Evolutionary conservation across 2,113 vertebrate genomes (phyloP).

Genomic region (Bambusicola thoracicus): DNA sequence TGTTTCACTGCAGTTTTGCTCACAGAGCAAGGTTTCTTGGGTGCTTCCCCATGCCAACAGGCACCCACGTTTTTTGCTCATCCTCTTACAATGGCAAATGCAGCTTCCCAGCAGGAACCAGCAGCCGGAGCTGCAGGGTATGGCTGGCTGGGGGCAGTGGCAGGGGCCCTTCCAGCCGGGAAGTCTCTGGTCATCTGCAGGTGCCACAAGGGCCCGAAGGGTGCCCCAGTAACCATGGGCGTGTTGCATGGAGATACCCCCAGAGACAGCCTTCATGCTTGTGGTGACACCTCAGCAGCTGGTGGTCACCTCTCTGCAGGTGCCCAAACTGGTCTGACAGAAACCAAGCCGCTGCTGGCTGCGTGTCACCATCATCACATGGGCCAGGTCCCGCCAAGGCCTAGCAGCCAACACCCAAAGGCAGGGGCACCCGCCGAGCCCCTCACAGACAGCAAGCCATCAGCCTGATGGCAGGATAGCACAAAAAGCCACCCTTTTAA

Average conservation of each 20-base stretch:
- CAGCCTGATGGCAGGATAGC: not conserved
- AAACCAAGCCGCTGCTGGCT: accelerated
- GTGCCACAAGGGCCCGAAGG: accelerated
- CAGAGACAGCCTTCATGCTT: not conserved
- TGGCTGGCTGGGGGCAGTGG: not conserved
- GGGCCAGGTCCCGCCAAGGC: not conserved
- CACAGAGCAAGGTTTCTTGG: not conserved
- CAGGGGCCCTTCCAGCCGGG: not conserved
- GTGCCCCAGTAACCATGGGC: not conserved
- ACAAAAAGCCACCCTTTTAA: not conserved
- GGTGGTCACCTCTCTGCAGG: not conserved
- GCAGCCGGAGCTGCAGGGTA: not conserved
- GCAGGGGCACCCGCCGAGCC: not conserved
- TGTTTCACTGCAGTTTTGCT: not conserved
- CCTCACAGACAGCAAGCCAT: not conserved
- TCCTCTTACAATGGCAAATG: not conserved
- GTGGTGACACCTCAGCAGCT: not conserved
- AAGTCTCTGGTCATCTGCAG: not conserved
- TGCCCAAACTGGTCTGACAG: not conserved
- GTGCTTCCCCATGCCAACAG: not conserved
- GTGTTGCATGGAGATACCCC: not conserved
- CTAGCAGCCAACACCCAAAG: not conserved
- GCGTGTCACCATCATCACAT: not conserved
- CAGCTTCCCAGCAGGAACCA: not conserved
- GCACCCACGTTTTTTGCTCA: not conserved